Evolutionary conservation across 2,113 vertebrate genomes (phyloP).

Genomic region (Oenanthe oenanthe): DNA sequence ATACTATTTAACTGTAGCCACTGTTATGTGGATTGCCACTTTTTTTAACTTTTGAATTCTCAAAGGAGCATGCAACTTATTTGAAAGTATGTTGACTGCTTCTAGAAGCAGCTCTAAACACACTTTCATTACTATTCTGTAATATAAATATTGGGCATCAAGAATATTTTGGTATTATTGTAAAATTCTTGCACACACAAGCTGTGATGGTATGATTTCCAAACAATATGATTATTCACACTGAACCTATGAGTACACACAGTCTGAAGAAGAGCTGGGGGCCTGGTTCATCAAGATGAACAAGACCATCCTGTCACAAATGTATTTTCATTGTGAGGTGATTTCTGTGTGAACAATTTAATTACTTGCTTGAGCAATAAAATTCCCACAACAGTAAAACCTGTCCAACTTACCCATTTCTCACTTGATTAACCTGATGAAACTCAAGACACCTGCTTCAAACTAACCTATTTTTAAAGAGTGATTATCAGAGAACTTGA

Average conservation of each 20-base stretch:
- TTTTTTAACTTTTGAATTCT: background rate
- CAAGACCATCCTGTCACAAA: background rate
- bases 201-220: background rate
- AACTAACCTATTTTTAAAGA: conserved; percentile 13
- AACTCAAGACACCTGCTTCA: conserved; percentile 24
- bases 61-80: background rate
- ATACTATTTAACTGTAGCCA: background rate
- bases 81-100: background rate
- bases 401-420: background rate
- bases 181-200: background rate
- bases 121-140: background rate
- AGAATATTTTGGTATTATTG: background rate
- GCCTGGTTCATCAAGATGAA: conserved; percentile 29
- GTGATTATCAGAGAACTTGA: conserved; percentile 10
- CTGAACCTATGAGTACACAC: background rate
- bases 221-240: background rate
- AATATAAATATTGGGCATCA: background rate
- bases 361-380: conserved; percentile 43
- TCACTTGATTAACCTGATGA: conserved; percentile 40
- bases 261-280: background rate
- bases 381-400: conserved; percentile 9
- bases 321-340: conserved; percentile 15
- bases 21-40: background rate
- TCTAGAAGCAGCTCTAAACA: background rate
- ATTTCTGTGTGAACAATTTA: conserved; percentile 34